Percentiles rank a stretch among this genome's conserved stretches.
Conservation (phyloP, 2,888 invertebrate species). For the Podotricha telesiphe region DNA sequence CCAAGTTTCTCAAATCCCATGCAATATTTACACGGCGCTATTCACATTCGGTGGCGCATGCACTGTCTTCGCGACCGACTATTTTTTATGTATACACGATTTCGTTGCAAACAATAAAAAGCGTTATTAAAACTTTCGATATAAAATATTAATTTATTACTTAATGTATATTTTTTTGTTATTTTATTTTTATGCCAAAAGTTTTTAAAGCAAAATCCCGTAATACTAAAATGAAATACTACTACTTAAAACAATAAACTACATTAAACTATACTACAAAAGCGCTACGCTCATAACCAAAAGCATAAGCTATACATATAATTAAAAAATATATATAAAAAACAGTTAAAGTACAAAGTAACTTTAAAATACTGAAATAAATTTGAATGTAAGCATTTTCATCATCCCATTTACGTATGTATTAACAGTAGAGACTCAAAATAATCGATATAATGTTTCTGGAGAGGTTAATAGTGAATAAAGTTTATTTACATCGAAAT, state of each 20-base stretch:
- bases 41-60: constrained; percentile 57
- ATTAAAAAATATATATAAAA: not conserved
- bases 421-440: not conserved
- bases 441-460: too few species aligned
- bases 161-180: constrained; percentile 6
- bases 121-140: constrained; percentile 49
- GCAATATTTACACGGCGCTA: constrained; percentile 66
- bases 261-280: constrained; percentile 23
- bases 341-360: too few species aligned
- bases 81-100: constrained; percentile 51
- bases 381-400: not conserved
- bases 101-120: constrained; percentile 49
- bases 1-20: constrained; percentile 50
- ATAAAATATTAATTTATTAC: constrained; percentile 47
- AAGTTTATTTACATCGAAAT: too few species aligned
- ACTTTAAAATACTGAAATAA: too few species aligned
- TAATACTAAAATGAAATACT: not conserved
- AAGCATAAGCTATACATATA: constrained; percentile 30
- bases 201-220: constrained; percentile 4
- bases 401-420: not conserved
- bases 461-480: too few species aligned
- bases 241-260: constrained; percentile 19
- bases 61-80: constrained; percentile 60
- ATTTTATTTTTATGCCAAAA: constrained; percentile 35
- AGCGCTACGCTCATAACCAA: constrained; percentile 44